Evolutionary conservation across 2,113 vertebrate species (phyloP).

Genomic region (Eubucco bourcierii): DNA sequence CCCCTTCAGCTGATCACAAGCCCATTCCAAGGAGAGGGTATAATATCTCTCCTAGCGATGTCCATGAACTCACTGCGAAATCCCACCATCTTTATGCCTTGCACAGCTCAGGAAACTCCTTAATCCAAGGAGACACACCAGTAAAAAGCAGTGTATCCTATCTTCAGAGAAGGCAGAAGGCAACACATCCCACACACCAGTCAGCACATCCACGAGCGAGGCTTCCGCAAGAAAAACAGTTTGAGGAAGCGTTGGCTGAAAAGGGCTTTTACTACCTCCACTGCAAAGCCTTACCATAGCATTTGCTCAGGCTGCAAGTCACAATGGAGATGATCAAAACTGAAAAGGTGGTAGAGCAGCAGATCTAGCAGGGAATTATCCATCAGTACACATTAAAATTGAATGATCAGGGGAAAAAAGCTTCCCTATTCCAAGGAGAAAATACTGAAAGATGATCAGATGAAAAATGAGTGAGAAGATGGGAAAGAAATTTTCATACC

Average conservation of each 20-base stretch:
- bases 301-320: neutral
- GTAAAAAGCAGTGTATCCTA: neutral
- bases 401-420: neutral
- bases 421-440: neutral
- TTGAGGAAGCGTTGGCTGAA: neutral
- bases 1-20: neutral
- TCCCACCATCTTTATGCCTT: neutral
- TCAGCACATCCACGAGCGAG: rapidly evolving
- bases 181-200: rapidly evolving
- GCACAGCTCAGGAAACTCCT: neutral
- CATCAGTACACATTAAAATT: neutral
- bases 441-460: neutral
- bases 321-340: neutral
- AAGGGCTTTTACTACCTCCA: neutral
- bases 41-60: rapidly evolving
- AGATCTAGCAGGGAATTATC: neutral
- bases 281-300: neutral
- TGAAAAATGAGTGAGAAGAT: neutral
- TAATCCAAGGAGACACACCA: neutral
- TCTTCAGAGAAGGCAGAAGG: neutral
- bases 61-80: neutral
- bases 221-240: neutral
- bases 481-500: neutral
- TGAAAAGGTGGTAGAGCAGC: neutral
- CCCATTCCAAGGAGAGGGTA: neutral